phyloP scores from a whole-genome alignment of 2,113 vertebrate genomes.

The Acanthochromis polyacanthus region DNA sequence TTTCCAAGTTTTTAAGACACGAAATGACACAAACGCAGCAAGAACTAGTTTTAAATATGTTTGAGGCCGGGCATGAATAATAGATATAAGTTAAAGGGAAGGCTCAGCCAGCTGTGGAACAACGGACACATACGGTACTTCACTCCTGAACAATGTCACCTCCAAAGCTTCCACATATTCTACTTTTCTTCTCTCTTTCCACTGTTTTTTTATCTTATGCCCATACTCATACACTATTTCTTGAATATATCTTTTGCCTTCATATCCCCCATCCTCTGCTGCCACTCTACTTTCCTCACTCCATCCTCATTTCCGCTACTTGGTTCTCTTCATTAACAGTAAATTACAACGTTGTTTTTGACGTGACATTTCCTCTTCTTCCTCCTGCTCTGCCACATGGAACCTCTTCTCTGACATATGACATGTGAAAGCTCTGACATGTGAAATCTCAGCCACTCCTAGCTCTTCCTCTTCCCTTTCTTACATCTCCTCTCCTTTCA shows the following conservation, averaged over 20 bases:
- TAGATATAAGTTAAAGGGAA: background rate
- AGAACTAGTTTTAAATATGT: background rate
- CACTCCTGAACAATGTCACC: background rate
- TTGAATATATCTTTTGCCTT: background rate
- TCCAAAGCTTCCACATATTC: background rate
- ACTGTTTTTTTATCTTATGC: background rate
- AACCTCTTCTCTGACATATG: conserved; percentile 22
- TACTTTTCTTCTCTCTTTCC: background rate
- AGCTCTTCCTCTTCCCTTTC: background rate
- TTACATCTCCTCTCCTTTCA: background rate
- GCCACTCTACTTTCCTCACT: background rate
- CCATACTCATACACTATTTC: background rate
- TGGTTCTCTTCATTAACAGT: conserved; percentile 38
- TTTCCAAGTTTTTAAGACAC: conserved; percentile 2
- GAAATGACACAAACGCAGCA: conserved; percentile 4
- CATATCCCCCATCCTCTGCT: background rate
- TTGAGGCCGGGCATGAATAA: conserved; percentile 20
- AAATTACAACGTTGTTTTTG: conserved; percentile 39
- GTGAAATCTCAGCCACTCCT: conserved; percentile 8
- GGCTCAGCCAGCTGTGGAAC: background rate
- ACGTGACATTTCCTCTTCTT: conserved; percentile 55
- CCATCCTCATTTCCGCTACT: background rate
- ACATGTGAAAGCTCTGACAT: conserved; percentile 34
- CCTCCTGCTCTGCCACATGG: conserved; percentile 21
- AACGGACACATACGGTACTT: background rate